These are phyloP conservation scores for Neosalanx taihuensis DNA, from an alignment of 2,797 vertebrate genomes.

Conservation along the genomic window DNA sequence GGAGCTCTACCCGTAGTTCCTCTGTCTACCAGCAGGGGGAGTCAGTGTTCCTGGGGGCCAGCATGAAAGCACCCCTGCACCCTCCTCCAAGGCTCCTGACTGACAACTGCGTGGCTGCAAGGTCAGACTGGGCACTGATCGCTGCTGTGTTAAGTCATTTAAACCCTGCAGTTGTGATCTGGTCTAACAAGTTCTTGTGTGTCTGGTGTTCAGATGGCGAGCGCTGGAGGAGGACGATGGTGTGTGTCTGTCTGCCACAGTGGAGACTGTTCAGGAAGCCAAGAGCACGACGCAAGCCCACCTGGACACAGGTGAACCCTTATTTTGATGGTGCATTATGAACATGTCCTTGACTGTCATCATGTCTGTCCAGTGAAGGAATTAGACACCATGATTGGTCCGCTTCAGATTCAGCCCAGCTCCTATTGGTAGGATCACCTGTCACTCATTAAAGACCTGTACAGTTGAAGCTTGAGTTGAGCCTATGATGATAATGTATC, in stretches of 20 bases:
- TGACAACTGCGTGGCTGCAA: slow-evolving; percentile 40
- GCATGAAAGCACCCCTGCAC: slow-evolving; percentile 40
- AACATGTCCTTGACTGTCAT: neutral
- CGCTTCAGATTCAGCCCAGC: slow-evolving; percentile 30
- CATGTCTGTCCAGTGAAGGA: slow-evolving; percentile 28
- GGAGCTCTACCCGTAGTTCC: slow-evolving; percentile 34
- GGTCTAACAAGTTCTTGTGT: neutral
- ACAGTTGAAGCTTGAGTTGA: neutral
- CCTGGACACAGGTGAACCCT: slow-evolving; percentile 28
- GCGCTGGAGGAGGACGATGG: slow-evolving; percentile 48
- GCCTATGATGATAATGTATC: slow-evolving; percentile 12
- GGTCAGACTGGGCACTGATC: no score
- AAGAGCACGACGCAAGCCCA: neutral
- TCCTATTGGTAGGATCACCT: slow-evolving; percentile 35
- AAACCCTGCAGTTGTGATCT: no score
- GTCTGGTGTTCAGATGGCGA: slow-evolving; percentile 52
- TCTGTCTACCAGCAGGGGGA: slow-evolving; percentile 63
- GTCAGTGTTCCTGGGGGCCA: slow-evolving; percentile 56
- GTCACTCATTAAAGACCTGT: slow-evolving; percentile 11
- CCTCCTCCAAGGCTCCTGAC: slow-evolving; percentile 46
- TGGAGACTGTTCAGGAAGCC: slow-evolving; percentile 29
- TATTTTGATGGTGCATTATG: neutral
- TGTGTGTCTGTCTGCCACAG: slow-evolving; percentile 50
- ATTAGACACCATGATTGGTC: slow-evolving; percentile 35
- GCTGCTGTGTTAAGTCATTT: no score